phyloP scores from a whole-genome alignment of 2,113 vertebrate genomes.

The Salminus brasiliensis region DNA sequence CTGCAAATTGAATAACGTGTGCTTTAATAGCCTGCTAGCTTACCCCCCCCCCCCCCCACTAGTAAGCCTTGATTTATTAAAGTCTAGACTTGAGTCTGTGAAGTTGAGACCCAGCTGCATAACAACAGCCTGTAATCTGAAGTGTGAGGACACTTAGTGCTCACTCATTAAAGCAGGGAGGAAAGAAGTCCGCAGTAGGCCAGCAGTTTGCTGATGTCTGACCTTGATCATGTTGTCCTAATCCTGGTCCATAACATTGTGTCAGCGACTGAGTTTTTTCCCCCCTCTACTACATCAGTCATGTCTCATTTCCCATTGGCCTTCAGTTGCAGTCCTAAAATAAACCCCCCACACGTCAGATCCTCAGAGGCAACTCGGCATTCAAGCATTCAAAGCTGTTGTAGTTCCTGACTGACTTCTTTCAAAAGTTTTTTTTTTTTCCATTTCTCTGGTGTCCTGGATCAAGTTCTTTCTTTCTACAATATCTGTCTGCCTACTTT shows the following conservation, averaged over 20 bases:
- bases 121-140: neutral
- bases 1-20: slow-evolving; percentile 32
- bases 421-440: neutral
- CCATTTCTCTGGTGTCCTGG: neutral
- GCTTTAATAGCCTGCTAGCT: slow-evolving; percentile 8
- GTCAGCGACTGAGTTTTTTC: slow-evolving; percentile 42
- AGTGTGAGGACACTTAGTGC: neutral
- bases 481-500: neutral
- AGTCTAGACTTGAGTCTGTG: neutral
- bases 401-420: slow-evolving; percentile 1
- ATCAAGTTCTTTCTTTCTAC: neutral
- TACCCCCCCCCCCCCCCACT: neutral
- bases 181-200: slow-evolving; percentile 51
- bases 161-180: slow-evolving; percentile 28
- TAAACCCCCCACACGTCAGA: slow-evolving; percentile 44
- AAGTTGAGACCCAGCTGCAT: neutral
- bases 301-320: slow-evolving; percentile 53
- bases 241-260: slow-evolving; percentile 47
- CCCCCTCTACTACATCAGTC: slow-evolving; percentile 44
- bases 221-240: slow-evolving; percentile 58
- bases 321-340: slow-evolving; percentile 50
- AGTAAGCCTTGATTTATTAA: neutral
- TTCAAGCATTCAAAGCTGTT: slow-evolving; percentile 3
- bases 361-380: slow-evolving; percentile 43
- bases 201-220: slow-evolving; percentile 50